Conservation (phyloP, 1,140 invertebrate genomes). For the Procambarus virginalis region DNA sequence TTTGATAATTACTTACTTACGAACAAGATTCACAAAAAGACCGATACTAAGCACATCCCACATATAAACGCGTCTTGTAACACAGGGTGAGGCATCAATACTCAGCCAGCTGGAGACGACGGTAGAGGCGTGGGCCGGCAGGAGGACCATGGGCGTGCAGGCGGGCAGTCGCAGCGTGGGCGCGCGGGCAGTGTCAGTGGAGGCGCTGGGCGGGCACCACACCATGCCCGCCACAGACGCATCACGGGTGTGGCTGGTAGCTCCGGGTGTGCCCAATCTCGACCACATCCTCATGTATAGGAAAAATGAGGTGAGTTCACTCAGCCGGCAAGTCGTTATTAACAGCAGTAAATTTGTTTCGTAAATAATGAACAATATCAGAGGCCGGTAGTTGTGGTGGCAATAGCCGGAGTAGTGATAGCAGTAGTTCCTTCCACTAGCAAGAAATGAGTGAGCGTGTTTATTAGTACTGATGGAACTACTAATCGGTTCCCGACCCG, state of each 20-base stretch:
- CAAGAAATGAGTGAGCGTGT: no score
- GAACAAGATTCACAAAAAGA: no score
- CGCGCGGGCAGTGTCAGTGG: not conserved
- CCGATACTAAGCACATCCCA: no score
- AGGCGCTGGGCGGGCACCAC: not conserved
- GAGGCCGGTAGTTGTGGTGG: no score
- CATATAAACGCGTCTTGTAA: not conserved
- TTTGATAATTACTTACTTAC: no score
- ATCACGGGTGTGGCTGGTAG: constrained; percentile 16
- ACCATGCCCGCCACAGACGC: not conserved
- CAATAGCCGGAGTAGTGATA: no score
- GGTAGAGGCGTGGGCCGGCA: constrained; percentile 4
- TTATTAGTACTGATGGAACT: no score
- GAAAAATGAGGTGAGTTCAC: not conserved
- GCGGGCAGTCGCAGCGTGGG: not conserved
- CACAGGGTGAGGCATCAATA: not conserved
- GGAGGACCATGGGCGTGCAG: not conserved
- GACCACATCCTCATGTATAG: constrained; percentile 1
- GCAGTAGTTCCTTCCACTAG: no score
- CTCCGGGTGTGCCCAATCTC: constrained; percentile 3
- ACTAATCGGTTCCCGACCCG: no score
- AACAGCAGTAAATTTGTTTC: no score
- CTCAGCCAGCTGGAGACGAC: not conserved
- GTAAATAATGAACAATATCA: no score
- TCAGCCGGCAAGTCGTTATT: no score